These are phyloP conservation scores for Leiothrix lutea DNA, from an alignment of 2,113 vertebrate species.

Conservation along the genomic window DNA sequence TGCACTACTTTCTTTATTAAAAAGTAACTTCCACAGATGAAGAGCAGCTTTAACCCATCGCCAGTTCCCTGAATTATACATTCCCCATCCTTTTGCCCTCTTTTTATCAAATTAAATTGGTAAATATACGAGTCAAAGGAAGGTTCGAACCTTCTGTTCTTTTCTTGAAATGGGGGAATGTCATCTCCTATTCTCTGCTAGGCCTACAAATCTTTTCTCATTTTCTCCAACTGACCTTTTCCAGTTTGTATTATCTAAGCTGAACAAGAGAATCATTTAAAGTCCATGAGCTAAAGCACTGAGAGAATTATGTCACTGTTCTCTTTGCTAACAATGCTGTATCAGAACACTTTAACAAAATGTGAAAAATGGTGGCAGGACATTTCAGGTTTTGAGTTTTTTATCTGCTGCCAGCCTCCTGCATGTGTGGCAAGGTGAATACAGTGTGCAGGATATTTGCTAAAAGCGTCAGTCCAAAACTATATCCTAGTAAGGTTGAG, in stretches of 20 bases:
- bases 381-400: neutral
- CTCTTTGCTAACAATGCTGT: neutral
- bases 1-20: neutral
- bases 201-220: neutral
- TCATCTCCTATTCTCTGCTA: neutral
- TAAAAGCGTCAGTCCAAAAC: neutral
- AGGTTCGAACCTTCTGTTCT: neutral
- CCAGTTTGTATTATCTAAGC: neutral
- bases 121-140: neutral
- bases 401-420: neutral
- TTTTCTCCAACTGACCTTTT: neutral
- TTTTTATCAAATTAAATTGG: neutral
- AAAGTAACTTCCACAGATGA: neutral
- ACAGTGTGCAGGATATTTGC: neutral
- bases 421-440: neutral
- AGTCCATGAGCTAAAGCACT: neutral
- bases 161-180: neutral
- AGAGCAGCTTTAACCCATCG: neutral
- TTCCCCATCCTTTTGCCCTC: neutral
- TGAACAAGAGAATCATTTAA: neutral
- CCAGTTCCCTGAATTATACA: neutral
- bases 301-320: neutral
- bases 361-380: neutral
- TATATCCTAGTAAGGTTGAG: neutral
- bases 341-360: neutral